Evolutionary conservation across 2,113 vertebrate genomes (phyloP).

Genomic region (Ardeotis arabs): DNA sequence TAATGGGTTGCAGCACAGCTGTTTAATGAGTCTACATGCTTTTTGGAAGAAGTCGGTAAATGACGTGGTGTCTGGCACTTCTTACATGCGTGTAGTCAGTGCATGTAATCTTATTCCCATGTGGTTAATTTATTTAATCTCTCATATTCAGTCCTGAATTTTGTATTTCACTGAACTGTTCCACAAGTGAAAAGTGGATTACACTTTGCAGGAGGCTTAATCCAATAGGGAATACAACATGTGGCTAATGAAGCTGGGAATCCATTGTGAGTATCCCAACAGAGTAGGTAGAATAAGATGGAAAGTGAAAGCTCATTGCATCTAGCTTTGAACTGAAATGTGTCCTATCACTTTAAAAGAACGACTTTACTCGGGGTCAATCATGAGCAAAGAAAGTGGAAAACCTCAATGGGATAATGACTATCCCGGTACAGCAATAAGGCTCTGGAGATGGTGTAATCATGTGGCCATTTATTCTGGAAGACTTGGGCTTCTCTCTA

Average conservation of each 20-base stretch:
- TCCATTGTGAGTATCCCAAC: not conserved
- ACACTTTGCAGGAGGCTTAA: not conserved
- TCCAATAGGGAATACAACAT: not conserved
- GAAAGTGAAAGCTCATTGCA: not conserved
- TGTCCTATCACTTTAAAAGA: not conserved
- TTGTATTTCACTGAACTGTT: not conserved
- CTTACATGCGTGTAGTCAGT: not conserved
- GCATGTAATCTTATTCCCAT: not conserved
- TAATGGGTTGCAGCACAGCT: not conserved
- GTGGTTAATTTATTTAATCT: not conserved
- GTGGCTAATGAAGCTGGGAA: not conserved
- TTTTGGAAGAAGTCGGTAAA: not conserved
- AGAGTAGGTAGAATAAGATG: not conserved
- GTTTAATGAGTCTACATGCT: not conserved
- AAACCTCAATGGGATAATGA: constrained; percentile 16
- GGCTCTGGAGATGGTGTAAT: not conserved
- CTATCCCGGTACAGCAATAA: not conserved
- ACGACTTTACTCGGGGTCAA: not conserved
- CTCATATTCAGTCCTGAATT: not conserved
- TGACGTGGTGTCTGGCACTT: not conserved
- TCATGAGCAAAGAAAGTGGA: constrained; percentile 25
- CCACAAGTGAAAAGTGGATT: not conserved
- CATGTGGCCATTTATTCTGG: not conserved
- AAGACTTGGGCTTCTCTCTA: not conserved
- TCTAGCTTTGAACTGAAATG: not conserved